Conservation (phyloP, 1,140 invertebrate genomes). For the Solenopsis fugax region DNA sequence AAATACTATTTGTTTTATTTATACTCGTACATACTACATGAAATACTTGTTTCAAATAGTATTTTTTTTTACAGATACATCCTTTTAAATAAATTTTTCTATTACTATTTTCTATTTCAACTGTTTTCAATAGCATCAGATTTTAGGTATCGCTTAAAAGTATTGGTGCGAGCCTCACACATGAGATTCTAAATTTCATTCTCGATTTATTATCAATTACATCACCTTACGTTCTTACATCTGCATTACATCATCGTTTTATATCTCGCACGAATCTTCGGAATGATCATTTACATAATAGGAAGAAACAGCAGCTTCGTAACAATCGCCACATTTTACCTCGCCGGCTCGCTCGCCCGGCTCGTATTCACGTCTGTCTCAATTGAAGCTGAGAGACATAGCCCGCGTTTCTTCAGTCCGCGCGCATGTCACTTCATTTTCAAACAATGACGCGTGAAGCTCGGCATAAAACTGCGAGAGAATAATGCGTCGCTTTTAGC, state of each 20-base stretch:
- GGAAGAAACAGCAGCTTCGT: constrained; percentile 47
- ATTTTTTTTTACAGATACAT: too few species aligned
- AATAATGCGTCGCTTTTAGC: constrained; percentile 50
- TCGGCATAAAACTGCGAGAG: constrained; percentile 26
- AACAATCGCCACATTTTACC: constrained; percentile 57
- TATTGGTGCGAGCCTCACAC: not conserved
- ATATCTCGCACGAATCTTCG: not conserved
- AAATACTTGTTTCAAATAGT: too few species aligned
- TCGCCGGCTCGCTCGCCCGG: constrained; percentile 16
- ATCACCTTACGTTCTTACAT: constrained; percentile 8
- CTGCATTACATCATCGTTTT: constrained; percentile 7
- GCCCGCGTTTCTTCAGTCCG: constrained; percentile 20
- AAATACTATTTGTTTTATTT: too few species aligned
- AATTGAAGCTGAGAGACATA: constrained; percentile 34
- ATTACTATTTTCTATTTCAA: too few species aligned
- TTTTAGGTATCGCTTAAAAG: not conserved
- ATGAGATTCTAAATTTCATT: not conserved
- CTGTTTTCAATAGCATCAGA: too few species aligned
- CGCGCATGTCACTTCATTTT: constrained; percentile 22
- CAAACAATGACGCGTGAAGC: constrained; percentile 26
- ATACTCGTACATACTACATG: too few species aligned
- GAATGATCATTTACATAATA: constrained; percentile 52
- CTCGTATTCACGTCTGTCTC: constrained; percentile 22
- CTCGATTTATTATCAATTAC: not conserved
- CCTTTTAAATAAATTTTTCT: too few species aligned